phyloP scores from a whole-genome alignment of 2,888 invertebrate genomes.

The Andricus quercusramuli region DNA sequence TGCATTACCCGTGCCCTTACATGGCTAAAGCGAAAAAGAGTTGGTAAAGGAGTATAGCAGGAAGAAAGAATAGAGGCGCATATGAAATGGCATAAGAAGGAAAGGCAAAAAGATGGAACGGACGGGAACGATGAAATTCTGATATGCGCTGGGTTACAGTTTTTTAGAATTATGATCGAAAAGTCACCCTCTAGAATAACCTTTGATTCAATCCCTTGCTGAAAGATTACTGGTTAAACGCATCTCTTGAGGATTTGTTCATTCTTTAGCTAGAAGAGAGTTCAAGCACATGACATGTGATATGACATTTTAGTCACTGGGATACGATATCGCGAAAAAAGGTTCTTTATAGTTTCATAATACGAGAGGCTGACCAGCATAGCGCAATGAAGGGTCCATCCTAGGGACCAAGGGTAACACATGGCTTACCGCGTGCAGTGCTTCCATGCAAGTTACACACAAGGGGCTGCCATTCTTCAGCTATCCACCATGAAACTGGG shows the following conservation, averaged over 20 bases:
- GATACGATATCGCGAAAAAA: slow-evolving; percentile 58
- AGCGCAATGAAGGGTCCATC: slow-evolving; percentile 49
- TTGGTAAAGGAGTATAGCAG: too few species aligned
- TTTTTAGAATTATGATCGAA: too few species aligned
- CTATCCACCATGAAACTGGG: slow-evolving; percentile 67
- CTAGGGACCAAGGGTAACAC: slow-evolving; percentile 60
- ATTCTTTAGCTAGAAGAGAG: background rate
- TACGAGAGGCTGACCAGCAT: slow-evolving; percentile 70
- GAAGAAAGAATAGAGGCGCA: too few species aligned
- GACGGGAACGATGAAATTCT: too few species aligned
- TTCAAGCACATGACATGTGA: background rate
- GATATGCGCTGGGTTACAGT: too few species aligned
- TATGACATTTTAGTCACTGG: slow-evolving; percentile 15
- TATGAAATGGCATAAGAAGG: too few species aligned
- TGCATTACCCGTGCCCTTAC: too few species aligned
- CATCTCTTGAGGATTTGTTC: background rate
- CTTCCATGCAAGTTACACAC: slow-evolving; percentile 16
- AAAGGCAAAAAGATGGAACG: too few species aligned
- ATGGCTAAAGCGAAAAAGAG: too few species aligned
- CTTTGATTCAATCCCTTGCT: background rate
- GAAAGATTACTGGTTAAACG: background rate
- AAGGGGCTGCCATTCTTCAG: slow-evolving; percentile 53
- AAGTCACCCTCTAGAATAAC: background rate
- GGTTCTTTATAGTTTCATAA: slow-evolving; percentile 76
- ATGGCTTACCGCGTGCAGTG: slow-evolving; percentile 60